Base-by-base conservation (phyloP, 2,888 invertebrate species). In the Noctua fimbriata region DNA sequence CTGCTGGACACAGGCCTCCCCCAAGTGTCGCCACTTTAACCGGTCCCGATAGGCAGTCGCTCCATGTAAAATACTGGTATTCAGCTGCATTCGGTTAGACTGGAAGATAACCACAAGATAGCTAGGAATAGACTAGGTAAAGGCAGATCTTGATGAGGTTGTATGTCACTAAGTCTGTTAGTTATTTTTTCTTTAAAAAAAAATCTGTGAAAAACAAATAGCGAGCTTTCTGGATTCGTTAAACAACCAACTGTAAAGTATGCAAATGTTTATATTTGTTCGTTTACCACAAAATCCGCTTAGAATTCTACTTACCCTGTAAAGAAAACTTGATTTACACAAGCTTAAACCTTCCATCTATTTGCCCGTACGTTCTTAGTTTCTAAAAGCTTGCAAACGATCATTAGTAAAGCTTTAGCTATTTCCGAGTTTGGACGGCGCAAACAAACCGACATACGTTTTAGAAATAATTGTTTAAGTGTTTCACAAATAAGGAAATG, bases 401-500 rank as follows among this genome's bases (percentile, higher is more conserved):
- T 89, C 52, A 87, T 87, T 77, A 72, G 63, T 81, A 73, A 75
- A 75, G 74, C 71, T 69, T 78, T 69, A 87, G 76, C 63, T 36
- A 41, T 87, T 88, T 82, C 76, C 63, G 52, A 89, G 82, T 76
- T 89, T 87, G 58, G 55, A 14, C n/a, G 44, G 47, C 16, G 73
- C 76, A 82, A 78, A 82, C 77, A 89, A 72, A 79, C 78, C 32
- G 44, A 85, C 76, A 72, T 74, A 72, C 49, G 71, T 85, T 79
- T 85, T 78, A 87, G 88, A 78, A 87, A 79, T 87, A 87, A 87
- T 87, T 87, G 76, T 71, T 76, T 82, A 85, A 87, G 89, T 85
- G 75, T 49, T 69, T 32, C 41, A 72, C 86, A 79, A 89, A 87
- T 71, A 88, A 76, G 89, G 85, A 84, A 85, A 77, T 49, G 55